Base-by-base conservation (phyloP, 2,888 invertebrate species). In the Bellardia bayeri region DNA sequence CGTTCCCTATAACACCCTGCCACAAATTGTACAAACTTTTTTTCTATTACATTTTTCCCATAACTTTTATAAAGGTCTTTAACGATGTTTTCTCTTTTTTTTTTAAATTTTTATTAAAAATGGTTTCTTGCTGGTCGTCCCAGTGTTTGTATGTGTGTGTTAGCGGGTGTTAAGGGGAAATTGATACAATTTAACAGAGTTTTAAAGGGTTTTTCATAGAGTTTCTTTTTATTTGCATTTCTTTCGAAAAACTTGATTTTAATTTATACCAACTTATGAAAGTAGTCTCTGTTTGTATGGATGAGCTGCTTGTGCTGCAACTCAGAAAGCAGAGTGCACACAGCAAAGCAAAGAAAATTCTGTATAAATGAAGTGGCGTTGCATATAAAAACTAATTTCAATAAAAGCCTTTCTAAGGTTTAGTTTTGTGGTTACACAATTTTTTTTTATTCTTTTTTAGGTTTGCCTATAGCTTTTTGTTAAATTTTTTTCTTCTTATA, bases 331-430 rank as follows among this genome's bases (percentile, higher is more conserved):
- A 16, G 8, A 72, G 66, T 79, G 71, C 14, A 11, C 4, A 79
- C 49, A 68, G 45, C 49, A 56, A 54, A n/a, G 56, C 33, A 54
- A 74, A 23, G 37, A 37, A 37, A 45, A 61, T 49, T 49, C n/a
- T n/a, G n/a, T 54, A 51, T 69, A 82, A 83, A 76, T 69, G 76
- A 71, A 83, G 76, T 83, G 69, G 45, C 51, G 76, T 40, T 68
- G 74, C 68, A 84, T 81, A 79, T 63, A 87, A 84, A 87, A 87
- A 85, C 68, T 85, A 85, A 87, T 87, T 87, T 87, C 37, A 82
- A 85, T 87, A 87, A 87, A 87, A 87, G 87, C 87, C 54, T 82
- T 87, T 84, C 82, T 72, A 37, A 51, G 80, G 76, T 83, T 82
- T 79, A 80, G 79, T 71, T 64, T 86, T 76, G 74, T 75, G 79